phyloP scores from a whole-genome alignment of 1,140 invertebrate genomes.

The Psix sp. region DNA sequence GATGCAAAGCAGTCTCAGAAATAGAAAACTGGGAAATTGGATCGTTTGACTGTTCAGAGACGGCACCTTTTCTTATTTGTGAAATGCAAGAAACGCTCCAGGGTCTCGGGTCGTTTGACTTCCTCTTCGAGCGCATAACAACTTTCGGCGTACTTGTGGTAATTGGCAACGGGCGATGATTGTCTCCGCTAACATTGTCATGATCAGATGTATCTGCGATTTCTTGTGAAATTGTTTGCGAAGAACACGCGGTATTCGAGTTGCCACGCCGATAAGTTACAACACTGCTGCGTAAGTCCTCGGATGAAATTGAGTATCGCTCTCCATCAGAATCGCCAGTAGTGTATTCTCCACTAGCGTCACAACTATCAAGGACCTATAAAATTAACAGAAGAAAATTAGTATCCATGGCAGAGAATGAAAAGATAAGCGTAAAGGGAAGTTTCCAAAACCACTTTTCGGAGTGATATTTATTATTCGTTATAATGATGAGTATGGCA shows the following conservation, averaged over 20 bases:
- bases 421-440: too few relatives aligned
- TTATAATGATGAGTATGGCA: background rate
- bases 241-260: slow-evolving; percentile 71
- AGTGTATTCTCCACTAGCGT: slow-evolving; percentile 93
- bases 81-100: slow-evolving; percentile 91
- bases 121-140: slow-evolving; percentile 74
- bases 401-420: too few relatives aligned
- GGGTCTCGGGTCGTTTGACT: slow-evolving; percentile 80
- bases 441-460: too few relatives aligned
- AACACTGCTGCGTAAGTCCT: slow-evolving; percentile 83
- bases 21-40: slow-evolving; percentile 82
- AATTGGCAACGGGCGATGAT: slow-evolving; percentile 38
- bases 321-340: slow-evolving; percentile 86
- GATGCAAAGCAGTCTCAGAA: slow-evolving; percentile 90
- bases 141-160: slow-evolving; percentile 72
- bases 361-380: slow-evolving; percentile 82
- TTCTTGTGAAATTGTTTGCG: slow-evolving; percentile 80
- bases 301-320: slow-evolving; percentile 82
- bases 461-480: background rate
- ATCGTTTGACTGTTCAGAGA: slow-evolving; percentile 65
- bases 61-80: slow-evolving; percentile 77
- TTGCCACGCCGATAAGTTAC: slow-evolving; percentile 78
- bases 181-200: slow-evolving; percentile 65
- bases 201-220: slow-evolving; percentile 73
- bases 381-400: slow-evolving; percentile 10